phyloP scores from a whole-genome alignment of 2,888 invertebrate species.

The Cosmia trapezina region DNA sequence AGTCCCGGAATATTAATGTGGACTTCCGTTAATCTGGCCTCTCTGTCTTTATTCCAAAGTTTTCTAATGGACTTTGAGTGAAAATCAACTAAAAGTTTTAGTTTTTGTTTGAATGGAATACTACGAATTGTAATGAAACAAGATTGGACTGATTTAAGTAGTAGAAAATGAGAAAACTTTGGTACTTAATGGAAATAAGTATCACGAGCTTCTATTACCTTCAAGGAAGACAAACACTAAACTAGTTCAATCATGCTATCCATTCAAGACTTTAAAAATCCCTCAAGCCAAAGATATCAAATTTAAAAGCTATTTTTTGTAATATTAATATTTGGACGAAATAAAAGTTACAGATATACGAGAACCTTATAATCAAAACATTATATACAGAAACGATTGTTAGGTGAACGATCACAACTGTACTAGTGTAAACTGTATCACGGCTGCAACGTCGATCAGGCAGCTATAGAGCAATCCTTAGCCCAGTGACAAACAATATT shows the following conservation, averaged over 20 bases:
- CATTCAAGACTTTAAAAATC: not conserved
- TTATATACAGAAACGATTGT: too few relatives aligned
- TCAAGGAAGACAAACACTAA: not conserved
- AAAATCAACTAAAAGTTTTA: constrained; percentile 21
- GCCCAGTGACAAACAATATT: not conserved
- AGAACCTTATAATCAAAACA: too few relatives aligned
- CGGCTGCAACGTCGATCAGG: too few relatives aligned
- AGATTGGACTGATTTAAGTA: constrained; percentile 21
- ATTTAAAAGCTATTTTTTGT: too few relatives aligned
- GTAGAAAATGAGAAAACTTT: constrained; percentile 41
- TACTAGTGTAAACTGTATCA: not conserved
- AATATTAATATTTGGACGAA: not conserved
- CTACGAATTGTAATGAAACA: constrained; percentile 26
- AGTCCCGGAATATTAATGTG: constrained; percentile 49
- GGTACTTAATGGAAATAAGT: not conserved
- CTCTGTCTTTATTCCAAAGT: constrained; percentile 27
- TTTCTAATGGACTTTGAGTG: constrained; percentile 32
- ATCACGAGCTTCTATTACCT: not conserved
- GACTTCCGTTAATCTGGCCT: constrained; percentile 11
- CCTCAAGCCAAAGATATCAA: not conserved
- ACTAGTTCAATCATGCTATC: not conserved
- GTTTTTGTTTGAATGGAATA: constrained; percentile 29
- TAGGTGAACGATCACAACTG: too few relatives aligned
- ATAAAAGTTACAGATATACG: not conserved
- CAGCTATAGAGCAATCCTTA: not conserved